A percentile compares a stretch with the other conserved stretches of the same genome.
Conservation (phyloP, 2,797 vertebrate species). For the Melanogrammus aeglefinus region DNA sequence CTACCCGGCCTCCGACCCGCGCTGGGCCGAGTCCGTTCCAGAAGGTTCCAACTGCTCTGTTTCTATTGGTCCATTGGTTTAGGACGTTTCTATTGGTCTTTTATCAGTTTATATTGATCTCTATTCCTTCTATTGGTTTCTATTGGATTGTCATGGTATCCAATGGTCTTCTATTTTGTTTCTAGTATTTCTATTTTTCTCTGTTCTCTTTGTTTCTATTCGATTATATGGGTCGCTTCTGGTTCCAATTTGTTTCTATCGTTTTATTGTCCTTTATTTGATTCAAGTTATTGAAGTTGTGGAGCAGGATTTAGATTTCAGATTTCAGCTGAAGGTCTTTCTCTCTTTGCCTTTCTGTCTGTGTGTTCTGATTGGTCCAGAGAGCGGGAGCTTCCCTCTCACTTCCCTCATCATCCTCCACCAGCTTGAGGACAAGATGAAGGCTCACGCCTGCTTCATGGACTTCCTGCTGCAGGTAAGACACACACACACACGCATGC, state of each 20-base stretch:
- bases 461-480: slow-evolving; percentile 90
- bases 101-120: neutral
- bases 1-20: slow-evolving; percentile 92
- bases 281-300: neutral
- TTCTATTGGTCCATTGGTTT: neutral
- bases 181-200: neutral
- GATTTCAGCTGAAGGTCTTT: no score
- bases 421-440: slow-evolving; percentile 96
- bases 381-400: slow-evolving; percentile 86
- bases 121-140: neutral
- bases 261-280: no score
- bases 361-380: slow-evolving; percentile 45
- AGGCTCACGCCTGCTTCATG: slow-evolving; percentile 90
- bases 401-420: slow-evolving; percentile 94
- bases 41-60: slow-evolving; percentile 77
- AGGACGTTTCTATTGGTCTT: neutral
- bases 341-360: neutral
- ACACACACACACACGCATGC: neutral
- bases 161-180: neutral
- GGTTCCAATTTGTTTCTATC: neutral
- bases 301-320: no score
- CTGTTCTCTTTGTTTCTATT: neutral
- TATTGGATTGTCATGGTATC: neutral
- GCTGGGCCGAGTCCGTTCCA: slow-evolving; percentile 95
- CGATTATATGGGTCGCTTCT: neutral